A percentile compares a stretch with the other conserved stretches of the same genome.
Conservation (phyloP, 2,888 invertebrate species). For the Aelia acuminata region DNA sequence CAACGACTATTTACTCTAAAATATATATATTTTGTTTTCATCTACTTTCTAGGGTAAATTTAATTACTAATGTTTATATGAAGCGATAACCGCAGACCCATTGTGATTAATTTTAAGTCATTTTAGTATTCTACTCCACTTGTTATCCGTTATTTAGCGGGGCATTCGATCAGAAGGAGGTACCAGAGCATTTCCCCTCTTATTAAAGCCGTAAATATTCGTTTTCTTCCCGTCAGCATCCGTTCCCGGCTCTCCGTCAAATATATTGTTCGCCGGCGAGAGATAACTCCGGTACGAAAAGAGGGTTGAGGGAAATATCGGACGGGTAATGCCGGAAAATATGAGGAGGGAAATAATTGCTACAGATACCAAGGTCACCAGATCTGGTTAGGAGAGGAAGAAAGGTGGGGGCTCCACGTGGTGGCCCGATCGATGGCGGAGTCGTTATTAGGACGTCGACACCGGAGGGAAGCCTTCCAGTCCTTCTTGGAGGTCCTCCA, state of each 20-base stretch:
- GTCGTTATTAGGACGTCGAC: conserved; percentile 65
- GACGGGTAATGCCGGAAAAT: conserved; percentile 55
- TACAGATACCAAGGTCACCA: conserved; percentile 40
- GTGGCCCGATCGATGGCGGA: conserved; percentile 63
- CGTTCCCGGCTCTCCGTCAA: conserved; percentile 58
- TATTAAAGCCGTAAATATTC: conserved; percentile 33
- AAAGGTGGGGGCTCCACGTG: conserved; percentile 63
- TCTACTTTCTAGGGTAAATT: too few relatives aligned
- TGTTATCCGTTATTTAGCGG: neutral
- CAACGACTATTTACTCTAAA: too few relatives aligned
- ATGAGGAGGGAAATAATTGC: conserved; percentile 49
- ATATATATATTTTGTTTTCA: too few relatives aligned
- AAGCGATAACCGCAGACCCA: too few relatives aligned
- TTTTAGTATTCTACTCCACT: neutral
- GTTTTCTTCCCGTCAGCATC: conserved; percentile 35
- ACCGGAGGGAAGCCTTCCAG: conserved; percentile 56
- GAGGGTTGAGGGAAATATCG: conserved; percentile 47
- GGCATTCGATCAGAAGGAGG: neutral
- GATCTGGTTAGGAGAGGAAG: conserved; percentile 48
- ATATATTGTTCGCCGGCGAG: conserved; percentile 56
- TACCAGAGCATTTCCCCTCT: conserved; percentile 1
- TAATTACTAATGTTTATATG: too few relatives aligned
- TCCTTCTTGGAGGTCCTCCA: conserved; percentile 47
- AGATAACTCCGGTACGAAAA: conserved; percentile 61
- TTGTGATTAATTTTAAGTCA: neutral